Evolutionary conservation across 2,797 vertebrate species (phyloP).

Genomic region (Parauchenoglanis punctatus): DNA sequence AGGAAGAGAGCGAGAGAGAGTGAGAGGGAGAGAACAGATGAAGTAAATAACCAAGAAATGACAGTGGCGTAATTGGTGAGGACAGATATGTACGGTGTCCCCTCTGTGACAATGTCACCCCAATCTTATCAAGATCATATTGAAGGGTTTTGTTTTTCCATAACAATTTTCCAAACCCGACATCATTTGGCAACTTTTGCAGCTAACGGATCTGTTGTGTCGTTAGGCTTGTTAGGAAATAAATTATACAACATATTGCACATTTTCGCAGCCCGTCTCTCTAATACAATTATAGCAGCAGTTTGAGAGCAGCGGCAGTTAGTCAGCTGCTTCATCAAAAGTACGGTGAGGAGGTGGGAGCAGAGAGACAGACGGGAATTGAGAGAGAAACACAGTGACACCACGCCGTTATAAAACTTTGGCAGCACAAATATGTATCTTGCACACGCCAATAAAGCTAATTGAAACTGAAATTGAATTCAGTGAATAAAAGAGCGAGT

Average conservation of each 20-base stretch:
- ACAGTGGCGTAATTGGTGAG: not conserved
- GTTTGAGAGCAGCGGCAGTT: conserved; percentile 32
- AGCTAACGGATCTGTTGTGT: conserved; percentile 16
- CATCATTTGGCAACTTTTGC: conserved; percentile 26
- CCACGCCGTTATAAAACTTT: conserved; percentile 52
- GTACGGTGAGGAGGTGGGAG: conserved; percentile 45
- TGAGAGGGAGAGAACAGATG: not conserved
- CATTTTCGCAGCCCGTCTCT: conserved; percentile 23
- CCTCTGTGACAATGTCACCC: conserved; percentile 1
- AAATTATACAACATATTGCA: conserved; percentile 40
- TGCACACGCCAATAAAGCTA: conserved; percentile 56
- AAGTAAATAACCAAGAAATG: conserved; percentile 10
- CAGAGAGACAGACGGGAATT: conserved; percentile 38
- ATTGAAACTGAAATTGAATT: conserved; percentile 61
- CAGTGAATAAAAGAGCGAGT: conserved; percentile 57
- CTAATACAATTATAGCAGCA: conserved; percentile 39
- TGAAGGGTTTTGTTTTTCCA: not conserved
- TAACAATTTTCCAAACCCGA: conserved; percentile 6
- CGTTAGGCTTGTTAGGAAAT: conserved; percentile 33
- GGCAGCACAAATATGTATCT: conserved; percentile 60
- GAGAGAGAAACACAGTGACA: conserved; percentile 46
- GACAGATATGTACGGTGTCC: not conserved
- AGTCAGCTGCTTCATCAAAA: conserved; percentile 30
- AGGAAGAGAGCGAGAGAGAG: conserved; percentile 19
- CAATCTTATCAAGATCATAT: conserved; percentile 9